A percentile compares a stretch with the other conserved stretches of the same genome.
phyloP scores from a whole-genome alignment of 2,888 invertebrate genomes.

The Carpatolechia fugitivella region DNA sequence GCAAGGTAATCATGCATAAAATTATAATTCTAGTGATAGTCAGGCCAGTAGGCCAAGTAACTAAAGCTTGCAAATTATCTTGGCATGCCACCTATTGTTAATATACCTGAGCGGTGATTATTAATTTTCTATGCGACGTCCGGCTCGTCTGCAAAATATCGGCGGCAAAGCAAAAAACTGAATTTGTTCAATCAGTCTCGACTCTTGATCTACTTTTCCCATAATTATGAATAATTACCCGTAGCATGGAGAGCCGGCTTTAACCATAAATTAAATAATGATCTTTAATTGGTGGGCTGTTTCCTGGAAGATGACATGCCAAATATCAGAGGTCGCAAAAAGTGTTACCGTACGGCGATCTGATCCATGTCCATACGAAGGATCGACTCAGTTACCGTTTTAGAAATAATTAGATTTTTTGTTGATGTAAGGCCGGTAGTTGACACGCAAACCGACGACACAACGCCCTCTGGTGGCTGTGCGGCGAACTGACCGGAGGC shows the following conservation, averaged over 20 bases:
- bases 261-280: conserved; percentile 16
- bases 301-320: conserved; percentile 21
- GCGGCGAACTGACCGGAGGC: conserved; percentile 33
- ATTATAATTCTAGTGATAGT: not conserved
- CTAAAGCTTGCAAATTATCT: not conserved
- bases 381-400: conserved; percentile 73
- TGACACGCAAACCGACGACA: conserved; percentile 52
- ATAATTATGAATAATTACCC: conserved; percentile 12
- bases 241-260: not conserved
- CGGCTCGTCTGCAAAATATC: conserved; percentile 2
- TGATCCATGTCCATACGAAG: conserved; percentile 28
- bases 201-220: conserved; percentile 11
- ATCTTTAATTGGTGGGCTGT: conserved; percentile 17
- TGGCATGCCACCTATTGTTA: conserved; percentile 7
- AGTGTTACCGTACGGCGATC: conserved; percentile 22
- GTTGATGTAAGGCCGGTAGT: conserved; percentile 55
- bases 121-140: conserved; percentile 10
- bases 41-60: conserved; percentile 7
- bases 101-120: conserved; percentile 2
- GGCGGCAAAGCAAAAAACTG: conserved; percentile 3
- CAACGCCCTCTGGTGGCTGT: not conserved
- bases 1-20: conserved; percentile 3
- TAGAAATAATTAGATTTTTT: conserved; percentile 70
- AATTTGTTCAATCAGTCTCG: conserved; percentile 8
- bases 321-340: conserved; percentile 47